Evolutionary conservation across 2,888 invertebrate species (phyloP), one percentile per base, ranked within the genome.

Genomic region (Isoperla grammatica): DNA sequence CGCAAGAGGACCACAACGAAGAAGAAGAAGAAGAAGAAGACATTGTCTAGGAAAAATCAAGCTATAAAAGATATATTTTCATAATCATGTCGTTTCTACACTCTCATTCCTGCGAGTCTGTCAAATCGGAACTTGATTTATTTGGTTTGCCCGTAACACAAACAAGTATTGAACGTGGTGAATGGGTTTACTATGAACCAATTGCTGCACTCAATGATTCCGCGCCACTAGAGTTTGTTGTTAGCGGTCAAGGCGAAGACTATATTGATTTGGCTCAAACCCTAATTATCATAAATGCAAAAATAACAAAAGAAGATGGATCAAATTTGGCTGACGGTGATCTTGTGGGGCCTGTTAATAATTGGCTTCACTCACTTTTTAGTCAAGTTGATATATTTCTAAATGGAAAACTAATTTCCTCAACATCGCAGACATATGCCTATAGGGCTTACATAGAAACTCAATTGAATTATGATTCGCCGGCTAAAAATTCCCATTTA

Each of bases 381-480:
- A 15, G n/a, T n/a, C 23, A 48, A 20, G 19, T 23, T 3, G 20
- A 48, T 48, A 9, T 23, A 29, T 66, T 63, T 55, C 61, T 69
- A 13, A 69, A 70, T 58, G 65, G 68, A 55, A 68, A 68, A 61
- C 39, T 67, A 4, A 62, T 69, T 8, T 67, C 66, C 0, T 64
- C 67, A 60, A 66, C 0, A 12, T 13, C 40, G 12, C 40, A 40
- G 15, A 40, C 15, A 15, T 40, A 40, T 40, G 40, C 40, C n/a
- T 69, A 68, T 58, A 53, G 68, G 17, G 64, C 68, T 0, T 69
- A 68, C 50, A 66, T 69, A 15, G 67, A 67, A 60, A 65, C 63
- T n/a, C 42, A 66, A 3, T 48, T 48, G 15, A 20, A 12, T 48
- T 12, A 23, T 15, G 20, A 48, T 48, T 3, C n/a, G 4, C 15